Conservation (phyloP, 2,797 vertebrate species). For the Pampus argenteus region DNA sequence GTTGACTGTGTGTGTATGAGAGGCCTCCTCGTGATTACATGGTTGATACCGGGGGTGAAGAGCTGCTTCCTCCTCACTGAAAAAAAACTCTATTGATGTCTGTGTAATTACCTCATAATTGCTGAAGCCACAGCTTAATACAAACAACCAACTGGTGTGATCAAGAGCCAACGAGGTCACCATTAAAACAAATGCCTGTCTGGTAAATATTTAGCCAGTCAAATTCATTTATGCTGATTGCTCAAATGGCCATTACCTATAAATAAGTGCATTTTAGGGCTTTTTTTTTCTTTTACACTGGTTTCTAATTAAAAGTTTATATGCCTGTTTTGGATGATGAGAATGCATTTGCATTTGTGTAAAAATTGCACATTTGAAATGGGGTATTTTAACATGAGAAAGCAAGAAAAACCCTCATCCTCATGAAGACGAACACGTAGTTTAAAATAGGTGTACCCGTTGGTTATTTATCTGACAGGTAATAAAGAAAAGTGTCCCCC, state of each 20-base stretch:
- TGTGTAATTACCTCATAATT: slow-evolving; percentile 23
- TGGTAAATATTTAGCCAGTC: neutral
- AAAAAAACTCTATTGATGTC: slow-evolving; percentile 13
- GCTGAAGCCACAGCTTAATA: slow-evolving; percentile 9
- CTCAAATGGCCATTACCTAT: slow-evolving; percentile 4
- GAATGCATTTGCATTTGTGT: slow-evolving; percentile 15
- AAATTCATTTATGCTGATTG: slow-evolving; percentile 22
- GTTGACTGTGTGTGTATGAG: slow-evolving; percentile 5
- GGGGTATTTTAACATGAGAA: too few relatives aligned
- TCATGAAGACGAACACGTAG: too few relatives aligned
- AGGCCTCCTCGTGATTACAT: slow-evolving; percentile 30
- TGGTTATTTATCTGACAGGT: slow-evolving; percentile 4
- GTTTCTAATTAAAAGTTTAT: neutral
- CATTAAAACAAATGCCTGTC: slow-evolving; percentile 10
- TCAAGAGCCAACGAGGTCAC: slow-evolving; percentile 1
- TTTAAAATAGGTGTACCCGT: too few relatives aligned
- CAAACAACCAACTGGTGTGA: slow-evolving; percentile 17
- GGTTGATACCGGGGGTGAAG: slow-evolving; percentile 17
- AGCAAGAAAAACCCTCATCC: too few relatives aligned
- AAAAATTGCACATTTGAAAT: too few relatives aligned
- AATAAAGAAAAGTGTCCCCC: neutral
- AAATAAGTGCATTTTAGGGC: neutral
- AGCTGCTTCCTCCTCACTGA: slow-evolving; percentile 18
- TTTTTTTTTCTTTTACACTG: slow-evolving; percentile 14
- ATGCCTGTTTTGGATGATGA: neutral